Evolutionary conservation across 2,113 vertebrate genomes (phyloP).

Genomic region (Ictalurus punctatus): DNA sequence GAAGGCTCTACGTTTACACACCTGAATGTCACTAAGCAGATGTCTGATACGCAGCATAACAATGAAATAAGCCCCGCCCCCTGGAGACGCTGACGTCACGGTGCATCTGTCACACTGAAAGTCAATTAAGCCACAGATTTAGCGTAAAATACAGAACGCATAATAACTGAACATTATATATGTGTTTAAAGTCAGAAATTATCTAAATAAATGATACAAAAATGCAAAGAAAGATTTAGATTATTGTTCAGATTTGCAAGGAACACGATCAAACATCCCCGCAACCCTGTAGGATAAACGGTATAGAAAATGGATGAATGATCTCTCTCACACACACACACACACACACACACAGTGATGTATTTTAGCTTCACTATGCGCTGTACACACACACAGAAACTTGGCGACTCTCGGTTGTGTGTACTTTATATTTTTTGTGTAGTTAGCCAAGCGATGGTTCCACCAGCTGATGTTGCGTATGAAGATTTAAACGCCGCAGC

Average conservation of each 20-base stretch:
- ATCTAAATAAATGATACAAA: background rate
- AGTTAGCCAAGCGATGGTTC: background rate
- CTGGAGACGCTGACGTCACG: background rate
- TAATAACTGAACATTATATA: background rate
- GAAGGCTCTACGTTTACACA: background rate
- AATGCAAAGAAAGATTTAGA: too few relatives aligned
- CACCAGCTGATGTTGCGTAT: background rate
- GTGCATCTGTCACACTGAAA: background rate
- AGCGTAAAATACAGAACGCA: too few relatives aligned
- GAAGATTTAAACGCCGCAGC: constrained; percentile 2
- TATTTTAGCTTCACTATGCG: background rate
- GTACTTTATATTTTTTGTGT: background rate
- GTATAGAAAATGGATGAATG: too few relatives aligned
- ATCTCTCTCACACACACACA: background rate
- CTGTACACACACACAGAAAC: background rate
- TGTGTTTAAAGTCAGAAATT: background rate
- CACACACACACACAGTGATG: background rate
- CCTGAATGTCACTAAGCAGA: background rate
- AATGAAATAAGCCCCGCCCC: background rate
- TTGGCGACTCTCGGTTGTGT: background rate
- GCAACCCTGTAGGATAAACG: too few relatives aligned
- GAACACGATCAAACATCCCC: too few relatives aligned
- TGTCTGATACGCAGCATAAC: background rate
- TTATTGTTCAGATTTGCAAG: background rate
- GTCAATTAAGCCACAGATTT: background rate